Base-by-base conservation (phyloP, 2,888 invertebrate species). In the Agrotis segetum region DNA sequence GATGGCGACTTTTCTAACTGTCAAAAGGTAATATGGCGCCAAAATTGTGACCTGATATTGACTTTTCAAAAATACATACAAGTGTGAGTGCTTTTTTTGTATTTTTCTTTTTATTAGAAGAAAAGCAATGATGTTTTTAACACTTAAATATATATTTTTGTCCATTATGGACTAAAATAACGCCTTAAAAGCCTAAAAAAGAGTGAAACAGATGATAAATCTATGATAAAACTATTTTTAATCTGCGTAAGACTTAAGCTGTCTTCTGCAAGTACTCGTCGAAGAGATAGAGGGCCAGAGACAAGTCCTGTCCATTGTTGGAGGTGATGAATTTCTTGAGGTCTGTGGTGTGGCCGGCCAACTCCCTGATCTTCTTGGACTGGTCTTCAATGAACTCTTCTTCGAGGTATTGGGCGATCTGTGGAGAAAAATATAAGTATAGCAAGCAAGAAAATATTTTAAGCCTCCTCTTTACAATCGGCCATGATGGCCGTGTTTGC, bases 291-390 rank as follows among this genome's bases (percentile, higher is more conserved):
- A 98, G 89, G 14, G 97, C 95, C 68, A 98, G 93, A 0, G 98
- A 97, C 66, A 97, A 94, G 85, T 98, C 97, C 59, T 93, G 92
- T 1, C 93, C 94, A 14, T 91, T 92, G 77, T 95, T 93, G 73
- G 95, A 92, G 59, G 94, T 92, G 78, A 98, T 95, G 88, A 98
- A 95, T 67, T 96, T 96, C 90, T 97, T 97, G 87, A 98, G 96
- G 92, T 98, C 98, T 19, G 96, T 96, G 71, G 97, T 97, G 93
- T 98, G 97, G 3, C 98, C 98, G 29, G 98, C 97, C 46, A 98
- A 92, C 55, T 97, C 95, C 56, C 98, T 97, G 84, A 98, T 97
- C 16, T 92, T 96, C 61, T 97, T 96, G 0, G 98, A 95, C 65
- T 98, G 98, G 74, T 97, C 93, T 87, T 97, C 97, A 68, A 98